These are phyloP conservation scores for Syndactyla subalaris DNA, from an alignment of 2,797 vertebrate genomes.

Conservation along the genomic window DNA sequence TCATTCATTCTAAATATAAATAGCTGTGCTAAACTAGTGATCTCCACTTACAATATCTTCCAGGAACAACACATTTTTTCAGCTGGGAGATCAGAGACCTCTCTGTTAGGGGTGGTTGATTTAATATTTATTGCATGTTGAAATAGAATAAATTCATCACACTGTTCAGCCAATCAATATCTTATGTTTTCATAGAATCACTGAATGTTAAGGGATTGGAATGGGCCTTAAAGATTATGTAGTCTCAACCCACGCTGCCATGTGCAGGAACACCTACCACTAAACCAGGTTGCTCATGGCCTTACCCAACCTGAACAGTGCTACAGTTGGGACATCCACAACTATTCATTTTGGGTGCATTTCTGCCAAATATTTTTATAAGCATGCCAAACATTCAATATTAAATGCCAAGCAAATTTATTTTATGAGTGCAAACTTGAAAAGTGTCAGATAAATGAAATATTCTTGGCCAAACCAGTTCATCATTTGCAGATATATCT, in stretches of 20 bases:
- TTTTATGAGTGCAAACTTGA: slow-evolving; percentile 24
- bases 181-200: background rate
- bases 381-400: background rate
- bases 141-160: background rate
- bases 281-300: background rate
- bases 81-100: background rate
- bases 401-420: slow-evolving; percentile 17
- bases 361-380: slow-evolving; percentile 30
- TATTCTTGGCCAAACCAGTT: background rate
- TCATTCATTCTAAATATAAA: background rate
- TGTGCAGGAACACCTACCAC: background rate
- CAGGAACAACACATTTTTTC: background rate
- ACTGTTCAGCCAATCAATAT: background rate
- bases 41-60: background rate
- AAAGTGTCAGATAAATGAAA: slow-evolving; percentile 44
- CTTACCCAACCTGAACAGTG: background rate
- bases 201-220: background rate
- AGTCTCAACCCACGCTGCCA: background rate
- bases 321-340: background rate
- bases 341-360: background rate
- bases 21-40: background rate
- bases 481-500: slow-evolving; percentile 3
- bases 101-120: background rate
- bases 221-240: background rate
- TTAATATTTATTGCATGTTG: background rate